A percentile compares a stretch with the other conserved stretches of the same genome.
Conservation (phyloP, 2,113 vertebrate species). For the Pandion haliaetus region DNA sequence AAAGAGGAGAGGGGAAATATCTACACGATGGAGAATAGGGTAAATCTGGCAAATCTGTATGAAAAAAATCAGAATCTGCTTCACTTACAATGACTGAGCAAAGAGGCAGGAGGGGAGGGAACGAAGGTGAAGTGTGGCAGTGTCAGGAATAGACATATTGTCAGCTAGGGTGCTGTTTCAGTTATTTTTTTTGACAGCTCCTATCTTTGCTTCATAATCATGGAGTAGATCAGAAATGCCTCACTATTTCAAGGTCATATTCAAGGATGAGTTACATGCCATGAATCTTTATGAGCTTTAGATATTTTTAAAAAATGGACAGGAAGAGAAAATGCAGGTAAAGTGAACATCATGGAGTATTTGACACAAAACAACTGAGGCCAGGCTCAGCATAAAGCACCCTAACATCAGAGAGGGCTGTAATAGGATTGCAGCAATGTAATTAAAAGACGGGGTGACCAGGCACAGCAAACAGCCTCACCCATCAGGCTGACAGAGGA, state of each 20-base stretch:
- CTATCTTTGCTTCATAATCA: neutral
- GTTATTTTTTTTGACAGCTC: neutral
- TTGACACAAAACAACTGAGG: neutral
- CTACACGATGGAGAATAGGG: fast-evolving
- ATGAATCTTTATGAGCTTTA: neutral
- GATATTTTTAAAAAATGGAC: neutral
- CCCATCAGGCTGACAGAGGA: conserved; percentile 11
- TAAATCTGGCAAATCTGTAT: neutral
- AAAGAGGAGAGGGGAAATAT: neutral
- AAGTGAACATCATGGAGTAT: neutral
- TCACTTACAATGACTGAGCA: neutral
- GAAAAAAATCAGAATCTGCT: neutral
- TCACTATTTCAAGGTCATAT: neutral
- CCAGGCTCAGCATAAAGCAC: neutral
- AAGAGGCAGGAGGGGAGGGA: neutral
- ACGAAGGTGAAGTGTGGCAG: neutral
- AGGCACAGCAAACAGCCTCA: neutral
- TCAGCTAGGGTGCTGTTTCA: neutral
- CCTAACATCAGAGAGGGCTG: neutral
- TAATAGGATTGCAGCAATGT: neutral
- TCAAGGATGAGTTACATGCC: neutral
- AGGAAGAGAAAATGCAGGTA: neutral
- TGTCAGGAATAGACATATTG: neutral
- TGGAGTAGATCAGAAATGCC: neutral
- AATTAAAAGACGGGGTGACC: neutral